These are phyloP conservation scores for Pseudocheirus occidentalis DNA, from an alignment of 2,797 vertebrate genomes.

Conservation along the genomic window DNA sequence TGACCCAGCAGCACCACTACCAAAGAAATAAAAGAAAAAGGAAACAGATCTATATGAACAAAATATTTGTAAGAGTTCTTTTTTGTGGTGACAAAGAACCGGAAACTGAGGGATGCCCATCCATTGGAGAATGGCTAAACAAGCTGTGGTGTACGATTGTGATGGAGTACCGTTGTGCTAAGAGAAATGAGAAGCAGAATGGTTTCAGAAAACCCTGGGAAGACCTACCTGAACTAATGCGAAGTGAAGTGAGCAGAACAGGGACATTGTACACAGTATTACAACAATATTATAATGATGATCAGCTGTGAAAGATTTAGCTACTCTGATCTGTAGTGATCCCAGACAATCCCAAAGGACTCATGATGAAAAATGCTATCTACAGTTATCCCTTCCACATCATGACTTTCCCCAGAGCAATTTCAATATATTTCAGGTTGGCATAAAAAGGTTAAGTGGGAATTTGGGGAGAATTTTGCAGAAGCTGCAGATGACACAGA, in stretches of 20 bases:
- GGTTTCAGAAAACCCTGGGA: not conserved
- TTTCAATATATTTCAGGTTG: not conserved
- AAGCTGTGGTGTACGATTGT: not conserved
- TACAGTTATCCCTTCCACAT: not conserved
- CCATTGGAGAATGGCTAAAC: not conserved
- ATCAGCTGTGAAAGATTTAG: not conserved
- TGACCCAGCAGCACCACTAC: not conserved
- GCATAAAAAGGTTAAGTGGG: not conserved
- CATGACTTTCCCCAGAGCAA: not conserved
- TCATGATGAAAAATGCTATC: not conserved
- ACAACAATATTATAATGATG: not conserved
- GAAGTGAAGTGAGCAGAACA: not conserved
- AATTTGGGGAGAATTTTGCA: not conserved
- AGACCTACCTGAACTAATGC: not conserved
- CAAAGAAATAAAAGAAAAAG: not conserved
- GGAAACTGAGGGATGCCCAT: not conserved
- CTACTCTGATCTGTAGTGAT: not conserved
- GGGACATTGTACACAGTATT: not conserved
- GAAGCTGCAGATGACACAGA: not conserved
- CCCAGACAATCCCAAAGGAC: not conserved
- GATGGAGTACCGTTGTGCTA: not conserved
- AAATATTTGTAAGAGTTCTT: not conserved
- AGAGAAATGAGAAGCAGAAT: not conserved
- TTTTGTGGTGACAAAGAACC: not conserved
- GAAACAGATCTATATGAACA: not conserved